phyloP scores from a whole-genome alignment of 1,140 invertebrate species.

The Atta colombica region DNA sequence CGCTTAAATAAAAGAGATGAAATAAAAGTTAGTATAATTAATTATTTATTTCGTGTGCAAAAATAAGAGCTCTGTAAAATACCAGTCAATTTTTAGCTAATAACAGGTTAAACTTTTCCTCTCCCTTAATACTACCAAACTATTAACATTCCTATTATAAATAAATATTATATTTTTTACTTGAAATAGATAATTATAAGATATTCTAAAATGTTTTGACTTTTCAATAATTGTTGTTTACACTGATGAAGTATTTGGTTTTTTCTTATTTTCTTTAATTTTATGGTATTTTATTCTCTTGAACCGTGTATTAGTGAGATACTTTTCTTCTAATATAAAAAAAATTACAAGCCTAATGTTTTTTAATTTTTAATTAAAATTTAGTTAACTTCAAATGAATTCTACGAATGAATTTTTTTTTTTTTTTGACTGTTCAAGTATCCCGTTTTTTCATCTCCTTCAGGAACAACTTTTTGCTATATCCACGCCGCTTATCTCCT shows the following conservation, averaged over 20 bases:
- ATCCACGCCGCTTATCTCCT: constrained; percentile 1
- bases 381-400: background rate
- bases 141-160: too few species aligned
- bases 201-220: too few species aligned
- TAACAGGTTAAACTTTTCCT: background rate
- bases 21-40: background rate
- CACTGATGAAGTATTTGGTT: too few species aligned
- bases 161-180: too few species aligned
- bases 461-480: background rate
- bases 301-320: too few species aligned
- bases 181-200: too few species aligned
- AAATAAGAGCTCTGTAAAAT: background rate
- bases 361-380: background rate
- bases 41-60: background rate
- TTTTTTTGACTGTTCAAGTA: background rate
- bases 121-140: too few species aligned
- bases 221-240: too few species aligned
- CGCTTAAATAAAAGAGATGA: background rate
- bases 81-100: background rate
- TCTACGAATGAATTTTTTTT: background rate
- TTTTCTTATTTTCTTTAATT: too few species aligned
- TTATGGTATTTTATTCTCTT: too few species aligned
- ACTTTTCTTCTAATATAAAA: too few species aligned
- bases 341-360: background rate
- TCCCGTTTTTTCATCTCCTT: background rate